A percentile compares a stretch with the other conserved stretches of the same genome.
These are phyloP conservation scores for Chunga burmeisteri DNA, from an alignment of 2,113 vertebrate genomes.

Conservation along the genomic window DNA sequence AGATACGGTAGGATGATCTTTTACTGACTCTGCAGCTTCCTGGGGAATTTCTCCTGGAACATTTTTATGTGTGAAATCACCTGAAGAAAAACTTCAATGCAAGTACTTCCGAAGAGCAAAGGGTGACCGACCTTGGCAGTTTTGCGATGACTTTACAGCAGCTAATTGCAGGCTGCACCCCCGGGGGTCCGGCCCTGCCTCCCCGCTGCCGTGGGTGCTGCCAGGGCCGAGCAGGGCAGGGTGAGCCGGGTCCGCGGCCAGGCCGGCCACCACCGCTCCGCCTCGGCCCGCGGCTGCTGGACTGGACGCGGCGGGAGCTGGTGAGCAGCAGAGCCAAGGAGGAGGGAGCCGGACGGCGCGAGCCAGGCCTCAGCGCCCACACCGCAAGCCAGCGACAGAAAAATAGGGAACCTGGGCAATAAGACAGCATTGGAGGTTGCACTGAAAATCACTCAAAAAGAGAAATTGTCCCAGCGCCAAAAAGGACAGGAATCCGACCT, in stretches of 20 bases:
- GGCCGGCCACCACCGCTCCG: no score
- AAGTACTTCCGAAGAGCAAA: neutral
- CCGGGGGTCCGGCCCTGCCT: neutral
- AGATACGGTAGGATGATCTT: neutral
- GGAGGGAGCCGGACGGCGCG: accelerated
- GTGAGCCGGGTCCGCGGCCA: neutral
- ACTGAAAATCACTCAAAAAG: neutral
- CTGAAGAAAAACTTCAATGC: neutral
- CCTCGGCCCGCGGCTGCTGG: neutral
- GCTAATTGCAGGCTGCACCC: neutral
- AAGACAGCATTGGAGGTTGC: neutral
- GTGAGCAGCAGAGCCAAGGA: neutral
- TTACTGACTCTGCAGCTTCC: neutral
- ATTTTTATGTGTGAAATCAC: neutral
- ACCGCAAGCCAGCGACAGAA: neutral
- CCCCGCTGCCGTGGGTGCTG: neutral
- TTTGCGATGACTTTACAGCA: neutral
- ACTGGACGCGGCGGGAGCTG: neutral
- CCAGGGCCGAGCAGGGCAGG: neutral
- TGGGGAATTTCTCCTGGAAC: neutral
- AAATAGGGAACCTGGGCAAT: neutral
- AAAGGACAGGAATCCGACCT: neutral
- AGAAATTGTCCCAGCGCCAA: neutral
- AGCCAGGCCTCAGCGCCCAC: neutral
- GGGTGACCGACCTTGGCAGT: neutral